Evolutionary conservation across 2,113 vertebrate species (phyloP).

Genomic region (Naja naja): DNA sequence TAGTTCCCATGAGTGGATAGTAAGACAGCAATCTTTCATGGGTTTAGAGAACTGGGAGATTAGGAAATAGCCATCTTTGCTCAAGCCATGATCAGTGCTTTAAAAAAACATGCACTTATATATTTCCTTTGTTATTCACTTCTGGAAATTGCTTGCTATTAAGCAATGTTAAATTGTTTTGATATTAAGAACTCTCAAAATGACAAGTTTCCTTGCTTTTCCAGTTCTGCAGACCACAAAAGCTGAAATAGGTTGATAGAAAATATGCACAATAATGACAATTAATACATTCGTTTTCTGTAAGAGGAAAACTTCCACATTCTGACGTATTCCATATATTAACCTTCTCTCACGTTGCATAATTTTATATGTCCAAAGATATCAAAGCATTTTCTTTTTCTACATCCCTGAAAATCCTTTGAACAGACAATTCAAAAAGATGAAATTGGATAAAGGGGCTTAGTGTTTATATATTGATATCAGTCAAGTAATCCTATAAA

Average conservation of each 20-base stretch:
- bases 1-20: no score
- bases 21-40: no score
- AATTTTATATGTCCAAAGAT: not conserved
- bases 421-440: conserved; percentile 17
- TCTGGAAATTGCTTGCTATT: no score
- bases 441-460: not conserved
- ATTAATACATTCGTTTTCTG: not conserved
- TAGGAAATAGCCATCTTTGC: no score
- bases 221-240: conserved; percentile 12
- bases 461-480: not conserved
- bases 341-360: not conserved
- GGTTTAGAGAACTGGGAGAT: no score
- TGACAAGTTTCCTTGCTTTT: not conserved
- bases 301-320: not conserved
- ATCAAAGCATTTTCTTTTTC: not conserved
- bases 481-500: not conserved
- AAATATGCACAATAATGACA: not conserved
- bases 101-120: no score
- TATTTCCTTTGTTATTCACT: no score
- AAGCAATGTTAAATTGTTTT: no score
- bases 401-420: not conserved
- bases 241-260: not conserved
- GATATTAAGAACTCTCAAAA: no score
- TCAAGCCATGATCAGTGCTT: no score
- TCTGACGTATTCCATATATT: not conserved